Percentiles rank a stretch among this genome's conserved stretches.
phyloP scores from a whole-genome alignment of 1,140 invertebrate species.

The Trissolcus basalis region DNA sequence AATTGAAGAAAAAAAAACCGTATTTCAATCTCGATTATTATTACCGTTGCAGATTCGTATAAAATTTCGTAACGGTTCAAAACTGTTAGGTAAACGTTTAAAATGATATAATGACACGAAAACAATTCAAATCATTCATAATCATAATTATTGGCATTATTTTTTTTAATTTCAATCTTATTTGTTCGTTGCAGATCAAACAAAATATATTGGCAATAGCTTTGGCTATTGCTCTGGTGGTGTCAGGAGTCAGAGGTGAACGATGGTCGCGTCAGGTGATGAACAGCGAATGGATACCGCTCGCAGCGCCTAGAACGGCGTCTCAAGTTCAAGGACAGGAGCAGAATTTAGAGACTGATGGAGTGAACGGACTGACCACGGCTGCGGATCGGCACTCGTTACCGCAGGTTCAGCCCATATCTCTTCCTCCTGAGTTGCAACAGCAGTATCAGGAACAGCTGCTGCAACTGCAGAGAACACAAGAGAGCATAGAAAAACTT shows the following conservation, averaged over 20 bases:
- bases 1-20: conserved; percentile 4
- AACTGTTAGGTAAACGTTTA: not conserved
- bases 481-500: conserved; percentile 72
- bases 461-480: conserved; percentile 71
- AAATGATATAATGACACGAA: too few relatives aligned
- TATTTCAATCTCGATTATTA: conserved; percentile 10
- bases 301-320: conserved; percentile 63
- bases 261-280: conserved; percentile 73
- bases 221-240: conserved; percentile 43
- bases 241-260: conserved; percentile 41
- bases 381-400: conserved; percentile 31
- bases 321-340: conserved; percentile 50
- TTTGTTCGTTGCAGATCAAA: conserved; percentile 60
- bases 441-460: conserved; percentile 73
- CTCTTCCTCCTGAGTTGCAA: conserved; percentile 67
- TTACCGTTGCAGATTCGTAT: conserved; percentile 4
- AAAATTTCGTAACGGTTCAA: not conserved
- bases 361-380: conserved; percentile 36
- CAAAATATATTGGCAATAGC: conserved; percentile 52
- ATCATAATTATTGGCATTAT: too few relatives aligned
- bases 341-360: conserved; percentile 42
- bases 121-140: too few relatives aligned
- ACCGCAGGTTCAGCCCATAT: conserved; percentile 44
- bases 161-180: not conserved
- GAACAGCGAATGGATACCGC: conserved; percentile 73